Conservation (phyloP, 2,797 vertebrate species). For the Lateolabrax maculatus region DNA sequence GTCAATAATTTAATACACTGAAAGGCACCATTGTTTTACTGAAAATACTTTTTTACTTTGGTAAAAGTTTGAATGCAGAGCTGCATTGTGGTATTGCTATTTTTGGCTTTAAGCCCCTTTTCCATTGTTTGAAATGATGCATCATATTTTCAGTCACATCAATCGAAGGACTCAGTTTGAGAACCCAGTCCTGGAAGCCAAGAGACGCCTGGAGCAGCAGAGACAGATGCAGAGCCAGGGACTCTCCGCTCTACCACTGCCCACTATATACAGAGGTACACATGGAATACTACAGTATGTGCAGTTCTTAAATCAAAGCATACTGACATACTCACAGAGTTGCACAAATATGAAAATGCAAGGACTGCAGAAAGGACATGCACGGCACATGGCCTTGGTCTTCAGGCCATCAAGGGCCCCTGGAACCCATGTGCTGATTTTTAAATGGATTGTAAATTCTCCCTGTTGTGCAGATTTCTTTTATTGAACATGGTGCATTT, state of each 20-base stretch:
- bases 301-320: slow-evolving; percentile 19
- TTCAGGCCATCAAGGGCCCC: neutral
- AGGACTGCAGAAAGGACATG: slow-evolving; percentile 4
- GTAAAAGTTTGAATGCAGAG: neutral
- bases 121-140: slow-evolving; percentile 14
- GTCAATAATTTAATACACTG: neutral
- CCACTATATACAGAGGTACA: slow-evolving; percentile 84
- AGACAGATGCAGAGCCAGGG: slow-evolving; percentile 97
- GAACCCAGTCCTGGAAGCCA: slow-evolving; percentile 99
- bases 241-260: slow-evolving; percentile 94
- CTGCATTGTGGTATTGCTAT: neutral
- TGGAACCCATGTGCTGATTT: neutral
- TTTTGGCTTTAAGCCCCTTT: neutral
- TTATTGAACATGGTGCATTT: slow-evolving; percentile 11
- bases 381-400: neutral
- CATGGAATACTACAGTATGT: neutral
- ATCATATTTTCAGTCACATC: slow-evolving; percentile 91
- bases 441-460: neutral
- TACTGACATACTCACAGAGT: neutral
- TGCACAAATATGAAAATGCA: slow-evolving; percentile 31
- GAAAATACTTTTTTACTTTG: neutral
- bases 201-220: slow-evolving; percentile 97
- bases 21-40: neutral
- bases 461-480: neutral
- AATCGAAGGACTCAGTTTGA: slow-evolving; percentile 99